Evolutionary conservation across 1,140 invertebrate species (phyloP).

Genomic region (Anoplolepis gracilipes): DNA sequence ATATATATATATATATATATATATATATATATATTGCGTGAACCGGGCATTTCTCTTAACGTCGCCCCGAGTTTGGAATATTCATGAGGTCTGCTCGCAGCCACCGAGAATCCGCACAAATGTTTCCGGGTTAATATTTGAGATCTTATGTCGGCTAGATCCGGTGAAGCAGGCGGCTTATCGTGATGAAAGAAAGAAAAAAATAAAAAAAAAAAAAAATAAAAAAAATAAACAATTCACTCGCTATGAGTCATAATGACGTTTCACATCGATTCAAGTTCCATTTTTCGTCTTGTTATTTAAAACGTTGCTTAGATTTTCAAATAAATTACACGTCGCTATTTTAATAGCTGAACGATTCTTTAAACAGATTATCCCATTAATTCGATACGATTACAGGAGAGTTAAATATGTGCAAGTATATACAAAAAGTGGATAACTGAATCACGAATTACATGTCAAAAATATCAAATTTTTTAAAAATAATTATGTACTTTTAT

Average conservation of each 20-base stretch:
- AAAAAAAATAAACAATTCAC: neutral
- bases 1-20: constrained; percentile 55
- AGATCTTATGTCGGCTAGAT: constrained; percentile 36
- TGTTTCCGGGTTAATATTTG: constrained; percentile 74
- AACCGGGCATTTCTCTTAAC: constrained; percentile 67
- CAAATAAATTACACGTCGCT: neutral
- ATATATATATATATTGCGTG: constrained; percentile 44
- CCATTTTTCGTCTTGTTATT: neutral
- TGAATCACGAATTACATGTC: neutral
- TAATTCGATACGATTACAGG: neutral
- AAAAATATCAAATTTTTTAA: no score
- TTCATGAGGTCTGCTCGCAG: constrained; percentile 69
- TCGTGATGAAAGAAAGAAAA: neutral
- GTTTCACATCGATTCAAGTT: neutral
- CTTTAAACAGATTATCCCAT: neutral
- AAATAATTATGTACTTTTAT: no score
- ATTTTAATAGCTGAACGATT: neutral
- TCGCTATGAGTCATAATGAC: neutral
- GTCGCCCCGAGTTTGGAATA: constrained; percentile 63
- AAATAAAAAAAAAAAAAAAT: neutral
- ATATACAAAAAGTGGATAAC: neutral
- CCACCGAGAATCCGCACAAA: constrained; percentile 69
- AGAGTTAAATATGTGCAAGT: neutral
- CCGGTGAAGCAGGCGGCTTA: constrained; percentile 12
- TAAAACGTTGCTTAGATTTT: neutral